Conservation (phyloP, 2,888 invertebrate genomes). For the Drepana falcataria region DNA sequence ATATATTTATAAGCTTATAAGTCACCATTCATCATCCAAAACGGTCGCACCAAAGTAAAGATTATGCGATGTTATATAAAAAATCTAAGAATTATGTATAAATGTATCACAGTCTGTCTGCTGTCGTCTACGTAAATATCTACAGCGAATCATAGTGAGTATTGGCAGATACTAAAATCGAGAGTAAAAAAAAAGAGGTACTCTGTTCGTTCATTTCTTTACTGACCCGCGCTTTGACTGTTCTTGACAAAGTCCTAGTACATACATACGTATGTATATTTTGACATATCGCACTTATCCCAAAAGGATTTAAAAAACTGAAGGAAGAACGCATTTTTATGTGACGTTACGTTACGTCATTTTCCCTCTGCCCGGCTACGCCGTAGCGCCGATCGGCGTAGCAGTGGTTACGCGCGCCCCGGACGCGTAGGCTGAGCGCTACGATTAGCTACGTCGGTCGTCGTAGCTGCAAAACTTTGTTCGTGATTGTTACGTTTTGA, state of each 20-base stretch:
- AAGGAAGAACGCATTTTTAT: not conserved
- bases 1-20: no score
- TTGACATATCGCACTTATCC: constrained; percentile 20
- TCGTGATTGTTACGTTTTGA: not conserved
- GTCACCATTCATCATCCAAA: no score
- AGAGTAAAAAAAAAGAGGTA: not conserved
- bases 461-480: constrained; percentile 1
- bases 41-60: no score
- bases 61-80: no score
- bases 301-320: constrained; percentile 5
- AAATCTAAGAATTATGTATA: no score
- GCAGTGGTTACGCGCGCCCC: constrained; percentile 64
- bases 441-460: constrained; percentile 25
- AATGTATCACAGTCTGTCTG: no score
- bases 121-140: no score
- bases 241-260: not conserved
- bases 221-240: not conserved
- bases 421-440: constrained; percentile 46
- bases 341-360: constrained; percentile 44
- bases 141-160: no score
- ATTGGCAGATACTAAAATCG: no score
- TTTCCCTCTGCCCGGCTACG: constrained; percentile 46
- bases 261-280: constrained; percentile 1
- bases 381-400: constrained; percentile 46
- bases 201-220: not conserved